Base-by-base conservation (phyloP, 2,113 vertebrate species). In the Oxyruncus cristatus region DNA sequence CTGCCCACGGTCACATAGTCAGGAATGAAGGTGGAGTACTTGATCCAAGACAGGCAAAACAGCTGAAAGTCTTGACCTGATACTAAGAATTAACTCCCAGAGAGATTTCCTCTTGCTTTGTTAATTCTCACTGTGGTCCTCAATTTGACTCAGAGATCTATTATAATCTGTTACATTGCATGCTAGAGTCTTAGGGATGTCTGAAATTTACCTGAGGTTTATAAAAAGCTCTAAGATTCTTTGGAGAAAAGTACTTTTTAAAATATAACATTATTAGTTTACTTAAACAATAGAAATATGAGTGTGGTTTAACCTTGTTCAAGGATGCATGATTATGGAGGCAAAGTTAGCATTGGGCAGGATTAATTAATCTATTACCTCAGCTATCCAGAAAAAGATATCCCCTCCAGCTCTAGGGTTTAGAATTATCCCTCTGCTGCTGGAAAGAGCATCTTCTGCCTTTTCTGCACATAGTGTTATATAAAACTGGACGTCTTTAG, bases 161-260 rank as follows among this genome's bases (percentile, higher is more conserved):
- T 76, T 70, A 7, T 92, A 66, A 62, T 71, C n/a, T 84, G 33
- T 63, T 85, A 62, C 3, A 0, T 32, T 53, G 55, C 35, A 32
- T 27, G 37, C 22, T 27, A 71, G 52, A 81, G 30, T 86, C 65
- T 77, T 42, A 56, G 75, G 42, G 47, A 46, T 61, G 67, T 39
- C 79, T 94, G 75, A 44, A 92, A 84, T 92, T 92, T 93, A 70
- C 46, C 32, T 47, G 68, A 77, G 28, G 30, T 63, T 88, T 94
- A 58, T 70, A 47, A 71, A 84, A 92, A 82, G 59, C 59, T 80
- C 71, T 39, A 67, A 77, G 70, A 87, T 75, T 85, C 62, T 93
- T 71, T 50, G 63, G 42, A 94, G 62, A 50, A 83, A 80, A 82
- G 44, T 55, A 32, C 35, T 75, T 85, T 67, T 21, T 5, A 79